These are phyloP conservation scores for Zootoca vivipara DNA, from an alignment of 2,113 vertebrate genomes.

Conservation along the genomic window DNA sequence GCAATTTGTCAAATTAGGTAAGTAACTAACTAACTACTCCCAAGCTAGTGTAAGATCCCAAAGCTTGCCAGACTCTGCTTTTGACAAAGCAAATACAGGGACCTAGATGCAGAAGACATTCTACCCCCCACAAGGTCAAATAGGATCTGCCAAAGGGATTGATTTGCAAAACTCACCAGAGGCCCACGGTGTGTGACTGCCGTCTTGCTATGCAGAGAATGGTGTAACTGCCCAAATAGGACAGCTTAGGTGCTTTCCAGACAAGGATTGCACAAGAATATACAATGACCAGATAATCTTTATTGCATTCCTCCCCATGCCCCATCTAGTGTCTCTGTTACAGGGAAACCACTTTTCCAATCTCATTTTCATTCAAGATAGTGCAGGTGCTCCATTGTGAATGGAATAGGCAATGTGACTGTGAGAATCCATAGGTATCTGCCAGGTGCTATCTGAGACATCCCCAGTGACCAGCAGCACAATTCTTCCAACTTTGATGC, in stretches of 20 bases:
- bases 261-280: neutral
- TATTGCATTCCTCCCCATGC: neutral
- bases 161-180: neutral
- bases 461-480: neutral
- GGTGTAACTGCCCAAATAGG: neutral
- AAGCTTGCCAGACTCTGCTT: neutral
- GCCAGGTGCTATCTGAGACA: neutral
- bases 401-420: neutral
- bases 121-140: neutral
- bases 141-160: neutral
- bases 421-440: neutral
- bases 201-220: neutral
- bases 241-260: neutral
- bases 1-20: slow-evolving; percentile 11
- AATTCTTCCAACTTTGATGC: neutral
- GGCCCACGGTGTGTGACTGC: neutral
- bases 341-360: neutral
- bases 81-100: neutral
- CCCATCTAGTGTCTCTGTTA: neutral
- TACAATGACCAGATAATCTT: neutral
- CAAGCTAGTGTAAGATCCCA: neutral
- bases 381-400: neutral
- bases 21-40: neutral
- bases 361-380: neutral
- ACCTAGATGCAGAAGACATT: neutral